A percentile compares a stretch with the other conserved stretches of the same genome.
These are phyloP conservation scores for Antheraea assamensis DNA, from an alignment of 2,888 invertebrate species.

Conservation along the genomic window DNA sequence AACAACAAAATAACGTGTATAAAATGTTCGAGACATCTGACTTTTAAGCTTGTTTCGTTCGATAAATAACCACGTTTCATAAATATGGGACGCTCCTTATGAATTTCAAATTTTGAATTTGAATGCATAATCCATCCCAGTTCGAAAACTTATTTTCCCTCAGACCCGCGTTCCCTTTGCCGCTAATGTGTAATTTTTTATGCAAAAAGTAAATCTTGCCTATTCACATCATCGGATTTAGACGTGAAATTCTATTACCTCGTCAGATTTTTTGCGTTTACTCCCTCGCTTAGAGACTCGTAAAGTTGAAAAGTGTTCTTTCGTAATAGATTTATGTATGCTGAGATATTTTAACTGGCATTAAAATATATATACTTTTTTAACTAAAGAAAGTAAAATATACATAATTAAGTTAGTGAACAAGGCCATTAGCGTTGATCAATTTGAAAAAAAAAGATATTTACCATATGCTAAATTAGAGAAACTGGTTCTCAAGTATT, in stretches of 20 bases:
- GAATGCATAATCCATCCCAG: conserved; percentile 57
- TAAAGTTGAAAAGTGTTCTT: neutral
- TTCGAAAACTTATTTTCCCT: conserved; percentile 54
- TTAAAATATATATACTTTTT: neutral
- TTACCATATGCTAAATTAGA: no score
- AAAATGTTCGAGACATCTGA: conserved; percentile 20
- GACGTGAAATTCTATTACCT: conserved; percentile 2
- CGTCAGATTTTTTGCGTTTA: neutral
- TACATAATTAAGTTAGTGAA: no score
- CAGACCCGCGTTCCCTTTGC: conserved; percentile 42
- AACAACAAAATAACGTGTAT: conserved; percentile 15
- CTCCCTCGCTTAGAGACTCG: conserved; percentile 4
- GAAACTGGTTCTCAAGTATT: no score
- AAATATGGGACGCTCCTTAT: conserved; percentile 50
- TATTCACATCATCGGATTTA: conserved; percentile 9
- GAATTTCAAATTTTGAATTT: conserved; percentile 60
- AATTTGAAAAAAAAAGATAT: no score
- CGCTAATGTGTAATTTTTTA: conserved; percentile 22
- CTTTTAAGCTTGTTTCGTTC: conserved; percentile 35
- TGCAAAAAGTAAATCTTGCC: conserved; percentile 19
- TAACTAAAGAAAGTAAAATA: no score
- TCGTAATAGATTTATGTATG: neutral
- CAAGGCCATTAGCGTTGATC: no score
- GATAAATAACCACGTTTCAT: conserved; percentile 47
- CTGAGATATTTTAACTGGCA: neutral